These are phyloP conservation scores for Physella acuta DNA, from an alignment of 1,140 invertebrate species.

Conservation along the genomic window DNA sequence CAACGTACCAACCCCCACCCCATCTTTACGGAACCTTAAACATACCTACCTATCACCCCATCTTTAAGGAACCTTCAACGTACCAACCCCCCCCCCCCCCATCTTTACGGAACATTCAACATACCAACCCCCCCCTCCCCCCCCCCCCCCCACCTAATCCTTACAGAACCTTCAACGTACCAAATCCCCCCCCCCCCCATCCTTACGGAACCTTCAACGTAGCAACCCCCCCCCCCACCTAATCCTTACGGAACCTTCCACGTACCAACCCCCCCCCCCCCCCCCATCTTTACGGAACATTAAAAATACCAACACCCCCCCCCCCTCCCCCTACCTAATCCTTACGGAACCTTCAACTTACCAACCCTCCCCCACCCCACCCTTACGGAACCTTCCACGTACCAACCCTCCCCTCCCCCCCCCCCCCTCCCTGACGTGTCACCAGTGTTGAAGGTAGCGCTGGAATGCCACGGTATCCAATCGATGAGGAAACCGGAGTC, in stretches of 20 bases:
- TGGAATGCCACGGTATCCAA: neutral
- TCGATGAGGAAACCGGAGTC: neutral
- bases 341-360: neutral
- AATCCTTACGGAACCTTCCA: neutral
- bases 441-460: neutral
- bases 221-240: neutral
- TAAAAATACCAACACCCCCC: too few species aligned
- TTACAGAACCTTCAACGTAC: neutral
- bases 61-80: too few species aligned
- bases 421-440: neutral
- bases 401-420: neutral
- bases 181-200: neutral
- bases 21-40: too few species aligned
- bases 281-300: neutral
- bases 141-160: too few species aligned
- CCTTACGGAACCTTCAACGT: too few species aligned
- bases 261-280: neutral
- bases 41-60: too few species aligned
- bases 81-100: too few species aligned
- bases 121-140: too few species aligned
- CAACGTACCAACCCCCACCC: too few species aligned
- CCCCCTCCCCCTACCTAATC: neutral
- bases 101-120: too few species aligned
- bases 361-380: neutral
- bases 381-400: neutral